Evolutionary conservation across 2,113 vertebrate genomes (phyloP), one percentile per base, ranked within the genome.

Genomic region (Paradoxurus hermaphroditus): DNA sequence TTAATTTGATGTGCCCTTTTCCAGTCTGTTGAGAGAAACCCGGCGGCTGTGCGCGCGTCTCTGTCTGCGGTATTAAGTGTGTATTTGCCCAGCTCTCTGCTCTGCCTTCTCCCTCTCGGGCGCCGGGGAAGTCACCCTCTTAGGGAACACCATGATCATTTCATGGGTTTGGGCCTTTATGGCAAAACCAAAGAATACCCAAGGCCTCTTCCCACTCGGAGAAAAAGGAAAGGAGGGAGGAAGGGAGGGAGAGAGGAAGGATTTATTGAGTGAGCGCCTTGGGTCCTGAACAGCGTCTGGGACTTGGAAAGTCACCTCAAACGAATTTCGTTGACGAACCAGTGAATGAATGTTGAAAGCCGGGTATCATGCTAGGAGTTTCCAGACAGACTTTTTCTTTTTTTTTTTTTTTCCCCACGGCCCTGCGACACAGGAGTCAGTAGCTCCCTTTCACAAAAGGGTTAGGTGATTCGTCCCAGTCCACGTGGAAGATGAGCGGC

Each of bases 1-100:
- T 94, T 94, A 63, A 97, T 98, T 96, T 91, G 56, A 97, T 98
- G 92, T 97, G 97, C 97, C 83, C 98, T 98, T 98, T 98, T 86
- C 27, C 98, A 98, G 98, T 95, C 98, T 95, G 41, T 86, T 41
- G 68, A 94, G 84, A 89, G 85, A 94, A 90, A 95, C 79, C 82
- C 78, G 29, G 89, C 51, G 86, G 72, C 68, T 25, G 34, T 14
- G 46, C 72, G 49, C 16, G 31, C 62, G 81, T 67, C 67, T 72
- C 73, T 68, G 41, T 79, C 73, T 31, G 19, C 36, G 44, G 41
- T 63, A 36, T 62, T 7, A 31, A 77, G 56, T 56, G 34, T 11
- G 63, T 73, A 10, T 90, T 93, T 77, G 63, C 12, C 7, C 53
- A 65, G 56, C 56, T 90, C 85, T 79, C 53, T 6, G 31, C 39